Conservation (phyloP, 2,888 invertebrate species). For the Lamellibrachia satsuma region DNA sequence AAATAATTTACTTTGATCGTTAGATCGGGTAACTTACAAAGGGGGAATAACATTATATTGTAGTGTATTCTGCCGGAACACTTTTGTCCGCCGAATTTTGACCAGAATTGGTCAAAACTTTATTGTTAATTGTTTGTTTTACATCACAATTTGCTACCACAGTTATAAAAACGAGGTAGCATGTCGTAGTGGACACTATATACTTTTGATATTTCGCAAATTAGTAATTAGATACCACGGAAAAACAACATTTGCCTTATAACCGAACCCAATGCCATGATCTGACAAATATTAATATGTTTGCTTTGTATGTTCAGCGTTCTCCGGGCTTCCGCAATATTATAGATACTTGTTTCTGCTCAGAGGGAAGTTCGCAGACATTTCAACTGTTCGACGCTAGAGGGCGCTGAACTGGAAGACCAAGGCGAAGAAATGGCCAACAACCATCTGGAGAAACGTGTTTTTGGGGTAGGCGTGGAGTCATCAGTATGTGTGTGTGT, state of each 20-base stretch:
- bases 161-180: no score
- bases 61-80: no score
- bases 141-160: no score
- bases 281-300: not conserved
- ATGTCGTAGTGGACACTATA: no score
- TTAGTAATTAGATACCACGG: not conserved
- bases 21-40: no score
- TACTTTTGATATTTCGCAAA: no score
- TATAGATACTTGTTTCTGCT: not conserved
- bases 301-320: not conserved
- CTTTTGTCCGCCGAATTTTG: no score
- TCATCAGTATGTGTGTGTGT: not conserved
- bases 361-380: slow-evolving; percentile 83
- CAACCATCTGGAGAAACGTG: not conserved
- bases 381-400: slow-evolving; percentile 84
- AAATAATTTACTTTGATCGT: no score
- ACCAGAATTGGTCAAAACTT: no score
- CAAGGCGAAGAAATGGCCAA: slow-evolving; percentile 68
- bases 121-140: no score
- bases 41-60: no score
- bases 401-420: slow-evolving; percentile 96
- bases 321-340: not conserved
- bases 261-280: not conserved
- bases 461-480: not conserved
- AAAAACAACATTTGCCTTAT: not conserved